phyloP scores from a whole-genome alignment of 2,797 vertebrate species.

The Cuniculus paca region DNA sequence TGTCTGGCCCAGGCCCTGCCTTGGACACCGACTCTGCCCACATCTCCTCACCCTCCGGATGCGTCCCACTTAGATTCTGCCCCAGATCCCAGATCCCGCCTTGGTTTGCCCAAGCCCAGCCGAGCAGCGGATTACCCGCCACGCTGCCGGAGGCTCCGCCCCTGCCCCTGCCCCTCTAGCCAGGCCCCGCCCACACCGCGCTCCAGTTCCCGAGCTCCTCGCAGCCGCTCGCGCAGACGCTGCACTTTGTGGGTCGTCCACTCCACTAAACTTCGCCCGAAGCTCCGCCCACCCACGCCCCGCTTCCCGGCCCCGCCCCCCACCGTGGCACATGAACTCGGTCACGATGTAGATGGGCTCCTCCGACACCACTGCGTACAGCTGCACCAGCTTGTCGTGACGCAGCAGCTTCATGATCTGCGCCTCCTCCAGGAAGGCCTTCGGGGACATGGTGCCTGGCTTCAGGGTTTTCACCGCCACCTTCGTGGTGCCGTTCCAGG shows the following conservation, averaged over 20 bases:
- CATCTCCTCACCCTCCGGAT: fast-evolving
- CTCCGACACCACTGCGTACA: constrained; percentile 98
- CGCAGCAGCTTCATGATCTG: constrained; percentile 99
- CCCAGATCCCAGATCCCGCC: not conserved
- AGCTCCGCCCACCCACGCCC: not conserved
- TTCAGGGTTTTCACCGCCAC: constrained; percentile 99
- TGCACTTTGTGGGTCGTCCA: fast-evolving
- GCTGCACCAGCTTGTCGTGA: constrained; percentile 98
- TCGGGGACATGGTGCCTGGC: constrained; percentile 97
- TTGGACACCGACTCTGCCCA: not conserved
- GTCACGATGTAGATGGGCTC: constrained; percentile 99
- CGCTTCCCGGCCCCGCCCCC: not conserved
- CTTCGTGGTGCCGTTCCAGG: constrained; percentile 97
- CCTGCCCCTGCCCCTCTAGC: not conserved
- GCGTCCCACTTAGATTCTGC: not conserved
- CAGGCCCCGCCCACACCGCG: not conserved
- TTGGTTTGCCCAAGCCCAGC: not conserved
- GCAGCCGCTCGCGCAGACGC: fast-evolving
- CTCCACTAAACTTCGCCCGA: not conserved
- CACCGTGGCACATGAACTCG: constrained; percentile 98
- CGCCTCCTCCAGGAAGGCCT: constrained; percentile 98
- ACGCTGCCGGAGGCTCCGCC: not conserved
- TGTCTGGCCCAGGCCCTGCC: not conserved
- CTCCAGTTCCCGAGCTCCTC: fast-evolving
- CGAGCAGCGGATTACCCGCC: too few relatives aligned